Evolutionary conservation across 2,888 invertebrate genomes (phyloP).

Genomic region (Arrhopalites spinosus): DNA sequence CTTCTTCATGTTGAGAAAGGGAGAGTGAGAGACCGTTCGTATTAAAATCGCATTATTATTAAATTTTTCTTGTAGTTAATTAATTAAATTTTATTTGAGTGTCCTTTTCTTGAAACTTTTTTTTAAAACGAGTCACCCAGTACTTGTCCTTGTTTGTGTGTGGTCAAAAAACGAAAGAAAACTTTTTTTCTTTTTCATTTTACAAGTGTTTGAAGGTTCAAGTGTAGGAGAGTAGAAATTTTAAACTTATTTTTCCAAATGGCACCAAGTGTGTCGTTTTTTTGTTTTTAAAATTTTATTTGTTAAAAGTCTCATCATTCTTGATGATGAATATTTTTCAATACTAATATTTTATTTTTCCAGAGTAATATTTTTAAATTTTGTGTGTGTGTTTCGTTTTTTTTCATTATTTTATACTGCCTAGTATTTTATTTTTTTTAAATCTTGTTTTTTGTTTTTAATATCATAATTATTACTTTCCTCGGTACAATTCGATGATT

Average conservation of each 20-base stretch:
- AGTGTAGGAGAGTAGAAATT: slow-evolving; percentile 4
- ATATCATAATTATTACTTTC: slow-evolving; percentile 67
- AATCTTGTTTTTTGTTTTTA: background rate
- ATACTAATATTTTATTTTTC: background rate
- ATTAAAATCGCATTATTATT: background rate
- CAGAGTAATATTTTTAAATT: background rate
- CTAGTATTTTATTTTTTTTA: background rate
- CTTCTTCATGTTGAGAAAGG: background rate
- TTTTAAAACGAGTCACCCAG: no score
- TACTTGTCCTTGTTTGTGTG: no score
- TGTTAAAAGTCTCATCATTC: no score
- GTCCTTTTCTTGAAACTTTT: no score
- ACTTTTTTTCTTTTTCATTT: background rate
- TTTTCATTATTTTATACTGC: background rate
- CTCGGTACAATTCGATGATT: slow-evolving; percentile 91
- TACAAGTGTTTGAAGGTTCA: background rate
- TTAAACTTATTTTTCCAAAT: no score
- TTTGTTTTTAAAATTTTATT: background rate
- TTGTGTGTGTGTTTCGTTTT: background rate
- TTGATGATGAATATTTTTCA: slow-evolving; percentile 11
- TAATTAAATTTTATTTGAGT: no score
- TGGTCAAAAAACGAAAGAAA: background rate
- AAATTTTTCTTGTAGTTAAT: no score
- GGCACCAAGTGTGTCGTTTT: slow-evolving; percentile 25
- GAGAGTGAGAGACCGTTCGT: background rate